Base-by-base conservation (phyloP, 2,113 vertebrate species). In the Danionella cerebrum region DNA sequence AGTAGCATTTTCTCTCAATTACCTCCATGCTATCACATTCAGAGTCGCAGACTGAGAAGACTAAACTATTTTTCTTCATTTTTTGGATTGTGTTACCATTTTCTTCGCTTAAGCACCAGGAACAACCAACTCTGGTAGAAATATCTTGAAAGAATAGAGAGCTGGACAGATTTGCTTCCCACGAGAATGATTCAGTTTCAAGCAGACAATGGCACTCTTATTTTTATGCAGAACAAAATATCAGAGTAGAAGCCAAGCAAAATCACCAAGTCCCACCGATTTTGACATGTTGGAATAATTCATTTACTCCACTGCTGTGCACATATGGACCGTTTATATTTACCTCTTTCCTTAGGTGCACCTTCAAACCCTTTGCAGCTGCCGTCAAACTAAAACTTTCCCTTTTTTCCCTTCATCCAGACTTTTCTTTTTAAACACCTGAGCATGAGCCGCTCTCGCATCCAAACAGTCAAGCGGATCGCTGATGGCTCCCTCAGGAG, bases 401-500 rank as follows among this genome's bases (percentile, higher is more conserved):
- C 11, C 25, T 21, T 65, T 18, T 21, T 44, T 13, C 13, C 25
- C 57, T 65, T 57, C 66, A 59, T 54, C 74, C 66, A 65, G 67
- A 60, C 78, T 75, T 74, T 65, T 60, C 77, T 73, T 70, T 64
- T 66, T 63, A 24, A 70, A 47, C 55, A 67, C 63, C 63, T 73
- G 67, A 59, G 57, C 67, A 24, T 14, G 42, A 63, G 50, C 50
- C 42, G n/a, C n/a, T 63, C 29, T n/a, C 35, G 24, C 51, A 19
- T 66, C 48, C 42, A 55, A 54, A 72, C 66, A 62, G 22, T 2
- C 21, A 38, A 51, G 52, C 65, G 9, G 76, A 83, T 69, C 84
- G 82, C 65, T 10, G 70, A 86, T 83, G 83, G 70, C 77, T 78
- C 78, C 75, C 82, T 76, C 74, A 79, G 45, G 77, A 80, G 52